A percentile compares a stretch with the other conserved stretches of the same genome.
Conservation (phyloP, 2,113 vertebrate species). For the Sialia sialis region DNA sequence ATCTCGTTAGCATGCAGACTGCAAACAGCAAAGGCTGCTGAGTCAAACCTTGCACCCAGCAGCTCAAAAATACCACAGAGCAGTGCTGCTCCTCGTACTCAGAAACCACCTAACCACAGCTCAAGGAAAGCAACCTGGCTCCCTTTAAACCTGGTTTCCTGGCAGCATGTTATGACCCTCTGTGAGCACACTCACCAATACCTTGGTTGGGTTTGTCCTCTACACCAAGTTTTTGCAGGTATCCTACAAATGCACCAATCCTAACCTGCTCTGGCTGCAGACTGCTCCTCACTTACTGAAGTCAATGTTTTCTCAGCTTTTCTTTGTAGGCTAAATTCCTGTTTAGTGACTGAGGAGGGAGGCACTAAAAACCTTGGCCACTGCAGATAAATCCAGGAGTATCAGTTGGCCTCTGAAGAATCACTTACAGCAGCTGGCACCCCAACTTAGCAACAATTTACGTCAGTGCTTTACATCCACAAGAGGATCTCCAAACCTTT, state of each 20-base stretch:
- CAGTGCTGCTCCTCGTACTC: neutral
- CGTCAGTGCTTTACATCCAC: constrained; percentile 29
- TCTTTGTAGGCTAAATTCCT: neutral
- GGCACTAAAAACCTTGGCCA: neutral
- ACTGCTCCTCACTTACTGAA: neutral
- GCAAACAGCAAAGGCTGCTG: neutral
- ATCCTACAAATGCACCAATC: neutral
- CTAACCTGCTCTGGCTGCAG: neutral
- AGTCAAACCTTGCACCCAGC: constrained; percentile 17
- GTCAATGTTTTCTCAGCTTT: neutral
- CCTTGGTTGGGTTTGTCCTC: neutral
- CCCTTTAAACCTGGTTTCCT: neutral
- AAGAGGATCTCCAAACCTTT: constrained; percentile 23
- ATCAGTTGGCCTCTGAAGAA: constrained; percentile 56
- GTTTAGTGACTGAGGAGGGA: neutral
- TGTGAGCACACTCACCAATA: neutral
- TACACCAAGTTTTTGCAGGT: neutral
- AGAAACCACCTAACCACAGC: neutral
- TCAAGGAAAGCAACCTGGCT: neutral
- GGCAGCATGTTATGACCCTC: neutral
- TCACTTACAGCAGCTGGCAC: constrained; percentile 49
- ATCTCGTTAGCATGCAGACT: neutral
- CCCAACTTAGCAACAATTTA: constrained; percentile 68
- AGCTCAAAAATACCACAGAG: constrained; percentile 12
- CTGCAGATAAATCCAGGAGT: constrained; percentile 3